Base-by-base conservation (phyloP, 1,140 invertebrate species). In the Rhagoletis zephyria region DNA sequence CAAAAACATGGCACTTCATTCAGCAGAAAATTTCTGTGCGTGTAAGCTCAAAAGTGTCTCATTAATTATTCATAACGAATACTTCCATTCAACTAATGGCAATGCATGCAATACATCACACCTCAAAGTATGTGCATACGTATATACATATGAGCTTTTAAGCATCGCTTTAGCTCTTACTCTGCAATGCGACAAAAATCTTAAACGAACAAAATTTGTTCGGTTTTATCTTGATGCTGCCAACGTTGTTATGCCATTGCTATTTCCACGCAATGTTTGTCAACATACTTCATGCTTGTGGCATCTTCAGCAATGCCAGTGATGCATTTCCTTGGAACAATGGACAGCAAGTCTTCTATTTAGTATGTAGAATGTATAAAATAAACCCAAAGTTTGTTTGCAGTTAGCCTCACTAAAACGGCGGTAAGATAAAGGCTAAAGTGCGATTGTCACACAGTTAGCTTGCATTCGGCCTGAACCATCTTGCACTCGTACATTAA, bases 171-270 rank as follows among this genome's bases (percentile, higher is more conserved):
- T 56, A 81, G 74, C 56, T 81, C n/a, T 81, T 81, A 9, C 5
- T n/a, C 19, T 81, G 59, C 56, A 63, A 63, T 60, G 60, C 30
- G 85, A 86, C 85, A 86, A 86, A 86, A 86, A 86, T 86, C 59
- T 63, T 65, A 86, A 86, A 61, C 16, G 45, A 48, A 10, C 85
- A 63, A 86, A 81, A 56, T 81, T n/a, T 86, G 59, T 59, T 61
- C 61, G 63, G 59, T 40, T 63, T 86, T 63, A 86, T 86, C 85
- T 86, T 42, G 19, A 51, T 45, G 45, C 4, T 14, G 56, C 60
- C 7, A 48, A 16, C 30, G 6, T n/a, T 59, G 30, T 30, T 30
- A 30, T 59, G 85, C 60, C 14, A 12, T 51, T 85, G 9, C 40
- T 59, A 2, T 59, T 1, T 16, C 45, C 45, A 48, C 4, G 40